These are phyloP conservation scores for Kryptolebias ocellatus DNA, from an alignment of 2,797 vertebrate species.

Conservation along the genomic window DNA sequence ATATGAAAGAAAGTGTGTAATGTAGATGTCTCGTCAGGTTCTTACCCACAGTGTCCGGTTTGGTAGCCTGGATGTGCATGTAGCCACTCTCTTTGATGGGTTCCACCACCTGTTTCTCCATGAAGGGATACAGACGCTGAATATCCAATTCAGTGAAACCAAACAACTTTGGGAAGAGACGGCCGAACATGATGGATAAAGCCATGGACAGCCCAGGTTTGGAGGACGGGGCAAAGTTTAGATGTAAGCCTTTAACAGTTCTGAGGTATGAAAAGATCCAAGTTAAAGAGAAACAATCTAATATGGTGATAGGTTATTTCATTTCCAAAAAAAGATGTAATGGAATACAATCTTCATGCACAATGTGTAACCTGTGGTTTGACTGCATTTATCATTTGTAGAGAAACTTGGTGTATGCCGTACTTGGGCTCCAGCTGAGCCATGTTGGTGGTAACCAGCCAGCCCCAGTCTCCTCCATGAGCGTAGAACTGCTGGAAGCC, in stretches of 20 bases:
- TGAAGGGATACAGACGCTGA: conserved; percentile 76
- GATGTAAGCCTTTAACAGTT: conserved; percentile 85
- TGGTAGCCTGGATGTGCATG: conserved; percentile 91
- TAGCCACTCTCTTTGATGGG: conserved; percentile 85
- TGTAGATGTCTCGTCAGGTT: not conserved
- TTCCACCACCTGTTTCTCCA: conserved; percentile 78
- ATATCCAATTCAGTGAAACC: conserved; percentile 82
- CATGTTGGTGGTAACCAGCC: conserved; percentile 84
- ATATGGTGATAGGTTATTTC: too few relatives aligned
- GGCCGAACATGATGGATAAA: conserved; percentile 81
- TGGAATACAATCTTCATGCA: too few relatives aligned
- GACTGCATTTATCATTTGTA: not conserved
- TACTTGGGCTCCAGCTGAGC: conserved; percentile 89
- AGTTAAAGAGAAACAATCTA: not conserved
- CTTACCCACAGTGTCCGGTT: conserved; percentile 90
- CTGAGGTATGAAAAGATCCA: conserved; percentile 49
- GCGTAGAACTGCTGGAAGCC: conserved; percentile 88
- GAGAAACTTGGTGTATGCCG: conserved; percentile 30
- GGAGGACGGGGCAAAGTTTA: conserved; percentile 77
- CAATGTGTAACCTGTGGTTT: not conserved
- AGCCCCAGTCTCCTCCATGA: conserved; percentile 92
- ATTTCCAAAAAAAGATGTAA: too few relatives aligned
- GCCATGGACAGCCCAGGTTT: conserved; percentile 36
- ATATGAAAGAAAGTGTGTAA: too few relatives aligned
- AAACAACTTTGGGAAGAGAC: conserved; percentile 82